Evolutionary conservation across 1,140 invertebrate genomes (phyloP).

Genomic region (Anagrus nilaparvatae): DNA sequence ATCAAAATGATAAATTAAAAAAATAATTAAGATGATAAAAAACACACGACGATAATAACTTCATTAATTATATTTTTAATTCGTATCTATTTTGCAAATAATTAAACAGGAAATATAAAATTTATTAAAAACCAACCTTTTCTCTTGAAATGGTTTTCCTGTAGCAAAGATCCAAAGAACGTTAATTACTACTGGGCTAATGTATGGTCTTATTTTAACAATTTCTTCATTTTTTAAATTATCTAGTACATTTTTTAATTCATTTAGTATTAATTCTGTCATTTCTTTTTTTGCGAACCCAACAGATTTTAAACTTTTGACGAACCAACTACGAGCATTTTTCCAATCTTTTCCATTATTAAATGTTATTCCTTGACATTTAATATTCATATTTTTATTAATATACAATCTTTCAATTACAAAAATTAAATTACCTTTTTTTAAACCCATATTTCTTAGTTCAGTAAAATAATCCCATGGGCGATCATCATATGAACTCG

Average conservation of each 20-base stretch:
- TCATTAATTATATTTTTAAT: no score
- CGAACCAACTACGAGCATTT: constrained; percentile 61
- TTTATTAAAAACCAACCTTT: constrained; percentile 25
- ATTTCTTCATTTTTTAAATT: constrained; percentile 40
- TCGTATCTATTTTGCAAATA: no score
- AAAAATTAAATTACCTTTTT: constrained; percentile 47
- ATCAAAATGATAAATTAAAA: no score
- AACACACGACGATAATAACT: no score
- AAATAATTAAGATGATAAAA: not conserved
- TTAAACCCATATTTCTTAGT: constrained; percentile 57
- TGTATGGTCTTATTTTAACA: constrained; percentile 31
- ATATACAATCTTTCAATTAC: no score
- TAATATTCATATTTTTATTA: no score
- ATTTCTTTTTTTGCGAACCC: constrained; percentile 68
- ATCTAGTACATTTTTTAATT: constrained; percentile 45
- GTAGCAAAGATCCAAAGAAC: constrained; percentile 63
- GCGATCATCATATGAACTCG: constrained; percentile 58
- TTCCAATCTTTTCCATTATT: constrained; percentile 66
- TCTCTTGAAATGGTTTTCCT: constrained; percentile 45
- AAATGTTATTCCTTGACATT: constrained; percentile 62
- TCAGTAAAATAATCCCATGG: constrained; percentile 63
- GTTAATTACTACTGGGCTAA: constrained; percentile 58
- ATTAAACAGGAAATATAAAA: no score
- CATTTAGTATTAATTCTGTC: constrained; percentile 58
- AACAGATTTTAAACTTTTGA: constrained; percentile 57